Evolutionary conservation across 2,888 invertebrate genomes (phyloP).

Genomic region (Notocelia uddmanniana): DNA sequence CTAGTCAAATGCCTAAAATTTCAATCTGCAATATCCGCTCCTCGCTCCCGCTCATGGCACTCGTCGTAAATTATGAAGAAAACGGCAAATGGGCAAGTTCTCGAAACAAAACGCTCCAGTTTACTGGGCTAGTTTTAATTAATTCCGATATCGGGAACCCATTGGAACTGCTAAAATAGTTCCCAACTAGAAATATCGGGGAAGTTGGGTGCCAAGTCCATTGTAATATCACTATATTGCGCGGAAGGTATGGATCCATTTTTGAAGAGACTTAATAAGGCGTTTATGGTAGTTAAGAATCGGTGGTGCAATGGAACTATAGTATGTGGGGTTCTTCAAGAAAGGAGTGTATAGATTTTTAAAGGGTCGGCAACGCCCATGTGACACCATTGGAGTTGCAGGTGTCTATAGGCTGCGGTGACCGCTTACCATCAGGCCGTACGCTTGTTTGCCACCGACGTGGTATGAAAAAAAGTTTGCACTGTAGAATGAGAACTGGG

Average conservation of each 20-base stretch:
- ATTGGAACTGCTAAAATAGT: conserved; percentile 37
- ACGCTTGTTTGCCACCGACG: too few relatives aligned
- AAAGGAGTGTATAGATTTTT: too few relatives aligned
- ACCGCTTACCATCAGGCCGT: too few relatives aligned
- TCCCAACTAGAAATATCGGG: conserved; percentile 20
- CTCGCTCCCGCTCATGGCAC: conserved; percentile 31
- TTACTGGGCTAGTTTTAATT: conserved; percentile 39
- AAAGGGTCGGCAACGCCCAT: too few relatives aligned
- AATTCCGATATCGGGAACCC: conserved; percentile 40
- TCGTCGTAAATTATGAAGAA: conserved; percentile 17
- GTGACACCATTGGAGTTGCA: too few relatives aligned
- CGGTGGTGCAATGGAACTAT: neutral
- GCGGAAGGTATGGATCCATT: neutral
- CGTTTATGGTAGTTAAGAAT: neutral
- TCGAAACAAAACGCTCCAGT: conserved; percentile 43
- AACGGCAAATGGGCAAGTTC: conserved; percentile 41
- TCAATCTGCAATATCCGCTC: neutral
- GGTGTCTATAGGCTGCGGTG: too few relatives aligned
- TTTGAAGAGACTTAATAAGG: conserved; percentile 3
- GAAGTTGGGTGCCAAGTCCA: conserved; percentile 29
- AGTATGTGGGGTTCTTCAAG: too few relatives aligned
- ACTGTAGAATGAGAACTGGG: too few relatives aligned
- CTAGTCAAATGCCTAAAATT: too few relatives aligned
- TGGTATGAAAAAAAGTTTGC: too few relatives aligned
- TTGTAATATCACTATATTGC: conserved; percentile 30